phyloP scores from a whole-genome alignment of 2,113 vertebrate species.

The Nettapus auritus region DNA sequence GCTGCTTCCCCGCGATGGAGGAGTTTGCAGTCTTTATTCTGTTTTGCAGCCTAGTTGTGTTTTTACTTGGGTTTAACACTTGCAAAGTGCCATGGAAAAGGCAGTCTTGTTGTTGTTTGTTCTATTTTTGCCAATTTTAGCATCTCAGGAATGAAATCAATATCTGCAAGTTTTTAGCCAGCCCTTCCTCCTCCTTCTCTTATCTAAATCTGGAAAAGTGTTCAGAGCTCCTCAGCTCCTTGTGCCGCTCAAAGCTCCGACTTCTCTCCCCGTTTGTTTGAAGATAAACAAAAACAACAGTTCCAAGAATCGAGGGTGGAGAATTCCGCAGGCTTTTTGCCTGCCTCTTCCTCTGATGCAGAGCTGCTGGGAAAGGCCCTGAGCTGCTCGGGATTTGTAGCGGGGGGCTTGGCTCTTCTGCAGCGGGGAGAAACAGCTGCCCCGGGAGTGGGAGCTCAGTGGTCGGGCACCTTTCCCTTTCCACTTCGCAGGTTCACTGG shows the following conservation, averaged over 20 bases:
- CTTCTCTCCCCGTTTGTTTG: slow-evolving; percentile 7
- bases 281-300: slow-evolving; percentile 14
- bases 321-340: neutral
- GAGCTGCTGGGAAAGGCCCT: neutral
- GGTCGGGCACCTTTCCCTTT: neutral
- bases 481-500: neutral
- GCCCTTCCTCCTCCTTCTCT: neutral
- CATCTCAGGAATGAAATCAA: neutral
- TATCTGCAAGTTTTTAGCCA: neutral
- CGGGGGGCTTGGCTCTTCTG: neutral
- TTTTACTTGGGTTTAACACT: neutral
- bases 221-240: neutral
- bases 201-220: neutral
- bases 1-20: neutral
- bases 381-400: neutral
- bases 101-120: neutral
- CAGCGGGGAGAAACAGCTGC: neutral
- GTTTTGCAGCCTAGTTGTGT: neutral
- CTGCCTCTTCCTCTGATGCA: neutral
- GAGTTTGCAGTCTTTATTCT: neutral
- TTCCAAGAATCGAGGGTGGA: neutral
- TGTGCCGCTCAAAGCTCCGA: neutral
- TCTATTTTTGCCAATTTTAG: neutral
- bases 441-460: neutral
- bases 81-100: neutral